phyloP scores from a whole-genome alignment of 2,797 vertebrate genomes.

The Sebastes vulpes region DNA sequence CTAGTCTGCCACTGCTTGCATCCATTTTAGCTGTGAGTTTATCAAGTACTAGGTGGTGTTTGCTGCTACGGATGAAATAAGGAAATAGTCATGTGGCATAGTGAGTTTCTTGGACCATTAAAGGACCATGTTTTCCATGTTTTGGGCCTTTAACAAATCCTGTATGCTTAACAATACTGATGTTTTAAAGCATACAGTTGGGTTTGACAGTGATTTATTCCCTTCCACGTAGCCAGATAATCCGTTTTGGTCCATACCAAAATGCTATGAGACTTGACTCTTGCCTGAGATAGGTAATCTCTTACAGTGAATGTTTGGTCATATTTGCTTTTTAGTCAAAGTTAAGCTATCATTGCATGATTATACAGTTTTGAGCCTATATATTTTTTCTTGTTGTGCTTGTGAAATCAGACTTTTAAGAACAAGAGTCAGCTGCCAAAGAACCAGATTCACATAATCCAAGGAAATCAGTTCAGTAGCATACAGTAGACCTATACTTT shows the following conservation, averaged over 20 bases:
- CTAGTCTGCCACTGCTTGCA: slow-evolving; percentile 17
- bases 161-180: not conserved
- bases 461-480: not conserved
- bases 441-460: not conserved
- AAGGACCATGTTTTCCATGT: not conserved
- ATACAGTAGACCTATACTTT: not conserved
- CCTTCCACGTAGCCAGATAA: not conserved
- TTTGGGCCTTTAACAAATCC: not conserved
- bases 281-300: not conserved
- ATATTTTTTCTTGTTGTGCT: not conserved
- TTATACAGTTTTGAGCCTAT: not conserved
- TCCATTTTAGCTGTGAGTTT: not conserved
- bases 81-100: not conserved
- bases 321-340: not conserved
- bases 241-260: not conserved
- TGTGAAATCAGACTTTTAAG: not conserved
- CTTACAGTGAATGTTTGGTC: not conserved
- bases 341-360: slow-evolving; percentile 6
- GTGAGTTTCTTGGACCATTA: not conserved
- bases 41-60: not conserved
- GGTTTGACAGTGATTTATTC: not conserved
- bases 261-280: not conserved
- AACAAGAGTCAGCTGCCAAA: not conserved
- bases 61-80: slow-evolving; percentile 1
- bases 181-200: not conserved